Evolutionary conservation across 2,888 invertebrate species (phyloP).

Genomic region (Sminthurides aquaticus): DNA sequence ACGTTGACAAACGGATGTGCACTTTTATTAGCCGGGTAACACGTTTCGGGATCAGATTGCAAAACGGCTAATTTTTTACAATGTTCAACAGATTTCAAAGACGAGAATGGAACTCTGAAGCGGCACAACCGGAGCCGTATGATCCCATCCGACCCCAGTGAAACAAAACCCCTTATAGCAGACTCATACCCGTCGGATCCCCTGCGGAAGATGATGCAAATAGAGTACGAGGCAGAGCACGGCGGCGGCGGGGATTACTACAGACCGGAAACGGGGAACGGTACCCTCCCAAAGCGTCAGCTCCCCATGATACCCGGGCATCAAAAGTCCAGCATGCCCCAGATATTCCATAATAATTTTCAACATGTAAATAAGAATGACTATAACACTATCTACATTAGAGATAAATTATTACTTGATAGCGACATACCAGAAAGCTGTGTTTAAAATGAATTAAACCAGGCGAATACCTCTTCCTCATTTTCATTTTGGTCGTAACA

Average conservation of each 20-base stretch:
- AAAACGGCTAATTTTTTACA: too few species aligned
- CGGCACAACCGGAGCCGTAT: neutral
- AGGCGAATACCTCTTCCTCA: too few species aligned
- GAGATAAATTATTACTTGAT: conserved; percentile 42
- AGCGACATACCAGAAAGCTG: conserved; percentile 43
- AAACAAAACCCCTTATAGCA: neutral
- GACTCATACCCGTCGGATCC: conserved; percentile 3
- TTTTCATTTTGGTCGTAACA: too few species aligned
- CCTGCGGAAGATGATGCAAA: conserved; percentile 4
- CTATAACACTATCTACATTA: conserved; percentile 43
- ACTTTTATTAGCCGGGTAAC: too few species aligned
- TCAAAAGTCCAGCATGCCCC: conserved; percentile 6
- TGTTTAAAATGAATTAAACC: too few species aligned
- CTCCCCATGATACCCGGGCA: conserved; percentile 2
- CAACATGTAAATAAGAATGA: conserved; percentile 27
- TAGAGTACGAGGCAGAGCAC: neutral
- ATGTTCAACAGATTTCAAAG: neutral
- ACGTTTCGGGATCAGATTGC: too few species aligned
- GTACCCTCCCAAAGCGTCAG: conserved; percentile 9
- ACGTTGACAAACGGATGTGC: too few species aligned
- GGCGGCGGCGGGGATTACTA: neutral
- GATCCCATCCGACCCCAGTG: neutral
- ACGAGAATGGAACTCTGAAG: neutral
- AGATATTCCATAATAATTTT: conserved; percentile 14
- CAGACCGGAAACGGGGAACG: neutral